Conservation (phyloP, 2,113 vertebrate species). For the Ceratotherium simum region DNA sequence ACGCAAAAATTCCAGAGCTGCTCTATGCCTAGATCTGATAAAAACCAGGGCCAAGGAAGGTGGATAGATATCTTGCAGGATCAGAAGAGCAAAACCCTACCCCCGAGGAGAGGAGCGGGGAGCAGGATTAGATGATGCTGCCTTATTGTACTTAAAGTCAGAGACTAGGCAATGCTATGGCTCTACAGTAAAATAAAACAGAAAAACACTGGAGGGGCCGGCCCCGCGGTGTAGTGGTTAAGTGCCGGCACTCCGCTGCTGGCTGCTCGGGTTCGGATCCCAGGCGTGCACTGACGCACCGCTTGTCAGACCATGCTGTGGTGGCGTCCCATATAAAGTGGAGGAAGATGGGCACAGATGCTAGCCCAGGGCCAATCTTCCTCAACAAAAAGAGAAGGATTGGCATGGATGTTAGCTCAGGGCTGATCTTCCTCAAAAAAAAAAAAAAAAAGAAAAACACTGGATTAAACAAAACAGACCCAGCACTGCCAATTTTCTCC, state of each 20-base stretch:
- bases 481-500: background rate
- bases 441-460: background rate
- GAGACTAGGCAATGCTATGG: background rate
- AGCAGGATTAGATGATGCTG: background rate
- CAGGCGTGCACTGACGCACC: too few species aligned
- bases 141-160: background rate
- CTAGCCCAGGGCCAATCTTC: too few species aligned
- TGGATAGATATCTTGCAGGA: background rate
- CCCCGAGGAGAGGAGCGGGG: background rate
- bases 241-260: too few species aligned
- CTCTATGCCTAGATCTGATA: background rate
- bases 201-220: background rate
- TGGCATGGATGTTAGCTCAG: too few species aligned
- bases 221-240: too few species aligned
- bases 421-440: too few species aligned
- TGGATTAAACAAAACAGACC: constrained; percentile 18
- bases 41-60: background rate
- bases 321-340: too few species aligned
- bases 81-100: background rate
- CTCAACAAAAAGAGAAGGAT: too few species aligned
- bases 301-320: too few species aligned
- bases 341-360: too few species aligned
- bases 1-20: background rate
- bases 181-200: background rate
- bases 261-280: too few species aligned